A percentile compares a stretch with the other conserved stretches of the same genome.
phyloP scores from a whole-genome alignment of 2,797 vertebrate genomes.

The Xyrichtys novacula region DNA sequence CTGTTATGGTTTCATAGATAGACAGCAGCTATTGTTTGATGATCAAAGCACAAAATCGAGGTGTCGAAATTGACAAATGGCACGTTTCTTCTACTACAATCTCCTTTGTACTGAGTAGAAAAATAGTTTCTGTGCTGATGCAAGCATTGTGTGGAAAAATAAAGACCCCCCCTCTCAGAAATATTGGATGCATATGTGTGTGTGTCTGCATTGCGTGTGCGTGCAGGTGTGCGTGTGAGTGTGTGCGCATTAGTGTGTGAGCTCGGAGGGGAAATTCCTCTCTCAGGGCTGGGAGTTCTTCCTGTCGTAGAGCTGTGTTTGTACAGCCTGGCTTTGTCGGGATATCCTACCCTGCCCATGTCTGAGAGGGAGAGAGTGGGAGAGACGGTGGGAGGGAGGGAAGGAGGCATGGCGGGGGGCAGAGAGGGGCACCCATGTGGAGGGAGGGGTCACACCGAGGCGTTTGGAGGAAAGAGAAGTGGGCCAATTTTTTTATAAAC shows the following conservation, averaged over 20 bases:
- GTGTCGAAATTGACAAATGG: slow-evolving; percentile 52
- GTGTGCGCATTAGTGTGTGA: slow-evolving; percentile 64
- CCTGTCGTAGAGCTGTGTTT: slow-evolving; percentile 88
- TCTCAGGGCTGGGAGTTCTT: slow-evolving; percentile 85
- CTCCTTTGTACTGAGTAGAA: slow-evolving; percentile 13
- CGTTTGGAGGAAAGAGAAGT: slow-evolving; percentile 33
- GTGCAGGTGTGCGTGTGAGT: slow-evolving; percentile 13
- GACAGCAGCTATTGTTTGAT: slow-evolving; percentile 17
- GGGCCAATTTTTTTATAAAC: slow-evolving; percentile 24
- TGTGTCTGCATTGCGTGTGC: background rate
- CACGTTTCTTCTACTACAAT: slow-evolving; percentile 22
- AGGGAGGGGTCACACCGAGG: slow-evolving; percentile 29
- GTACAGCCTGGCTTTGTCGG: slow-evolving; percentile 87
- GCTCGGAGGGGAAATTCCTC: slow-evolving; percentile 84
- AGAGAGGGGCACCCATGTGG: slow-evolving; percentile 38
- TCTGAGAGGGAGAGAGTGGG: slow-evolving; percentile 67
- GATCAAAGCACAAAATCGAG: slow-evolving; percentile 38
- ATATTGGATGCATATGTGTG: background rate
- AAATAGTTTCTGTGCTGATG: slow-evolving; percentile 48
- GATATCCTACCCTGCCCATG: slow-evolving; percentile 87
- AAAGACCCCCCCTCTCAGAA: slow-evolving; percentile 32
- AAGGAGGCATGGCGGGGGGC: slow-evolving; percentile 28
- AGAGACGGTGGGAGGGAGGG: slow-evolving; percentile 25
- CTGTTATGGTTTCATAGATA: background rate
- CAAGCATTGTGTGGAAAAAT: slow-evolving; percentile 40